Base-by-base conservation (phyloP, 1,140 invertebrate species). In the Calephelis virginiensis region DNA sequence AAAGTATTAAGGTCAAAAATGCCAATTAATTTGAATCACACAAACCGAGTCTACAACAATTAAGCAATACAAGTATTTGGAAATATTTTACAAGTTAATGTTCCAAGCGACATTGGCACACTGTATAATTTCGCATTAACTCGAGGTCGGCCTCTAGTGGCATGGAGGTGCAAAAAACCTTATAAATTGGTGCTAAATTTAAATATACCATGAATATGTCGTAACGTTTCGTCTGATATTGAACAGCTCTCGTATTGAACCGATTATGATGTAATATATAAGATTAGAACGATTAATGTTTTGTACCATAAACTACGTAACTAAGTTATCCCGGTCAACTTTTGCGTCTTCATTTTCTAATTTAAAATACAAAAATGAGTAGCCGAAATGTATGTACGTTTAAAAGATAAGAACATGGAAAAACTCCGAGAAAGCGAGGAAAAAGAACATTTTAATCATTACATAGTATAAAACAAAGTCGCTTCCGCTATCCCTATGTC, bases 121-220 rank as follows among this genome's bases (percentile, higher is more conserved):
- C 37, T n/a, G 28, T 59, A 38, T 59, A 40, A 59, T 59, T 59
- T 59, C 56, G 56, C 56, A 38, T 59, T 56, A 37, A n/a, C 28
- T 59, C 37, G 12, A 59, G 56, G 56, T 38, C 56, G 12, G 37
- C 56, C 6, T 8, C 56, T 38, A n/a, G 17, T 59, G 56, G 56
- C 28, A 11, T 28, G 10, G 17, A 59, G 56, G 56, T 59, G 56
- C 56, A 59, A 59, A 59, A 59, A 59, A 59, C 28, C 56, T 59
- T 59, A 38, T 56, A 56, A 56, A 56, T 59, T 59, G 37, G 56
- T 59, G 56, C 56, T 59, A 59, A 59, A 59, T 59, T 59, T 59
- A 59, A 59, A 59, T 59, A 59, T n/a, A 38, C 28, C 37, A 56
- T 37, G 53, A 28, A 17, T 17, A 53, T 53, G 13, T 53, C 50